These are phyloP conservation scores for Xenus cinereus DNA, from an alignment of 2,113 vertebrate species.

Conservation along the genomic window DNA sequence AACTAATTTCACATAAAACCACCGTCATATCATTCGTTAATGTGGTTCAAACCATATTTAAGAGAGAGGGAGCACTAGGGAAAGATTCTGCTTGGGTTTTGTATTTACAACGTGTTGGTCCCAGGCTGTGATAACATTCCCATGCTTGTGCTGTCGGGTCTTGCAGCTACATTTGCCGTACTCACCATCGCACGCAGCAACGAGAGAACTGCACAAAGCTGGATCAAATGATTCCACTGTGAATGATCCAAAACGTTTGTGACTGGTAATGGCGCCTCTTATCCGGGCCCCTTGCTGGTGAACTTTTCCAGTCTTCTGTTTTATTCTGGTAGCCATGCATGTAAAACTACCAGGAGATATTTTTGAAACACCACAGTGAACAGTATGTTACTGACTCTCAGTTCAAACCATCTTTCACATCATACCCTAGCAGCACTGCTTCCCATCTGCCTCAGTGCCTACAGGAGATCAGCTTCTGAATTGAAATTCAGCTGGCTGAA, in stretches of 20 bases:
- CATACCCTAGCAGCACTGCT: constrained; percentile 7
- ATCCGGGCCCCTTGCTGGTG: neutral
- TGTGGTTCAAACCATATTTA: neutral
- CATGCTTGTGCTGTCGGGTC: neutral
- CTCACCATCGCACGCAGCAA: rapidly evolving
- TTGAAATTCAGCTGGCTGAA: constrained; percentile 39
- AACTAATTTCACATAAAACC: neutral
- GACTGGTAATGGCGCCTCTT: neutral
- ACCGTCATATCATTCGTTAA: neutral
- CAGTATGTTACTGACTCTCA: constrained; percentile 35
- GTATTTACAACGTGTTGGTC: neutral
- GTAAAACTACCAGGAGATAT: constrained; percentile 35
- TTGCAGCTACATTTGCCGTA: neutral
- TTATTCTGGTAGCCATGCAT: constrained; percentile 4
- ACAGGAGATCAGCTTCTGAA: constrained; percentile 44
- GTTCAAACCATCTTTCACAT: constrained; percentile 36
- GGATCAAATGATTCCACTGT: neutral
- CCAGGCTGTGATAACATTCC: neutral
- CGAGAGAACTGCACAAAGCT: neutral
- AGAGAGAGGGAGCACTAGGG: neutral
- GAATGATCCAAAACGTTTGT: neutral
- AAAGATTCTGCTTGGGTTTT: neutral
- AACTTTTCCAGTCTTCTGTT: constrained; percentile 7
- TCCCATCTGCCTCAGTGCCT: constrained; percentile 53
- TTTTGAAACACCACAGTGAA: constrained; percentile 17